A percentile compares a stretch with the other conserved stretches of the same genome.
These are phyloP conservation scores for Drosophila varians DNA, from an alignment of 1,140 invertebrate species.

Conservation along the genomic window DNA sequence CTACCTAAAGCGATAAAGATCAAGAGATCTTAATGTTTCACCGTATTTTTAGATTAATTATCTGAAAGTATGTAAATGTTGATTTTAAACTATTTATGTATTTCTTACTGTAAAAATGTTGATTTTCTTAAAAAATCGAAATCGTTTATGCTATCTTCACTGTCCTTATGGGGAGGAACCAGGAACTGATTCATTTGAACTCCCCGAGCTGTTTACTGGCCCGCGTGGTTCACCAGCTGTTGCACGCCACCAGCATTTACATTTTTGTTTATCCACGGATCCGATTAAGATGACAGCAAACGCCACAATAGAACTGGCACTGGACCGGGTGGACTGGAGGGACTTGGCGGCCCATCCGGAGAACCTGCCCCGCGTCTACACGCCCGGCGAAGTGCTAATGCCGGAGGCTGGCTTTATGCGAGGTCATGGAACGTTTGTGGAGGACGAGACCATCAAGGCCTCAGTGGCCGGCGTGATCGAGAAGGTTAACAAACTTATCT, in stretches of 20 bases:
- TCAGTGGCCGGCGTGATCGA: slow-evolving; percentile 97
- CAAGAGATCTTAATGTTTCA: too few relatives aligned
- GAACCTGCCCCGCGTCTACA: slow-evolving; percentile 88
- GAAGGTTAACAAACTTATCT: slow-evolving; percentile 97
- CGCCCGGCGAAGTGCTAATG: slow-evolving; percentile 94
- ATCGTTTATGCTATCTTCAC: not conserved
- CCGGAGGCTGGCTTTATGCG: slow-evolving; percentile 94
- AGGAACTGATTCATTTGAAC: not conserved
- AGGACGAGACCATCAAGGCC: slow-evolving; percentile 91
- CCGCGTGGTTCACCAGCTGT: slow-evolving; percentile 35
- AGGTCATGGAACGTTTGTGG: slow-evolving; percentile 97
- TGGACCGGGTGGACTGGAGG: slow-evolving; percentile 85
- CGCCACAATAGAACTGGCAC: slow-evolving; percentile 84
- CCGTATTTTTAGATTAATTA: too few relatives aligned
- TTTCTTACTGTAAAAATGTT: not conserved
- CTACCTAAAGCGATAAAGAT: not conserved
- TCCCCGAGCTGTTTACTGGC: not conserved
- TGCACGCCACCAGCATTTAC: not conserved
- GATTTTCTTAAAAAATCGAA: not conserved
- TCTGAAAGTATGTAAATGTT: too few relatives aligned
- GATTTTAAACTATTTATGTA: not conserved
- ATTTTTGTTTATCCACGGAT: not conserved
- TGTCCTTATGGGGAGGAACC: not conserved
- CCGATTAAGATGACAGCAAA: slow-evolving; percentile 56
- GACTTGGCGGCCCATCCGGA: slow-evolving; percentile 85